A percentile compares a stretch with the other conserved stretches of the same genome.
Conservation (phyloP, 2,113 vertebrate genomes). For the Apeltes quadracus region DNA sequence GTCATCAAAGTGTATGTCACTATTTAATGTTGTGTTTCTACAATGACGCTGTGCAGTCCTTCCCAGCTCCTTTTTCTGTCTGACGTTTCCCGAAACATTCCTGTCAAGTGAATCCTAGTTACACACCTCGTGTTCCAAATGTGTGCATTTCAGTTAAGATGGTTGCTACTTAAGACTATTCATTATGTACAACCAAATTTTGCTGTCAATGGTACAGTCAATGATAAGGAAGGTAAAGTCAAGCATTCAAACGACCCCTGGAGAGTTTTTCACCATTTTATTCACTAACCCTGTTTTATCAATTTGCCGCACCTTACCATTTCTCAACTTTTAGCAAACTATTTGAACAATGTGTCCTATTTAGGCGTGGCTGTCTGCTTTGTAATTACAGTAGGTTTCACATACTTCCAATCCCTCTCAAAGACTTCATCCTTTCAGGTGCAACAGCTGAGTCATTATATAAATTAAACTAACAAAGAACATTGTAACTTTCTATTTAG, state of each 20-base stretch:
- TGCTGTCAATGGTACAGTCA: too few species aligned
- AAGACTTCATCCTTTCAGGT: background rate
- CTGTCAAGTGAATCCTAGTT: background rate
- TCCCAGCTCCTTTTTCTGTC: background rate
- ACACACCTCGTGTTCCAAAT: background rate
- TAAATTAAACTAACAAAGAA: background rate
- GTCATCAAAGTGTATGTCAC: background rate
- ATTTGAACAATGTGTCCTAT: background rate
- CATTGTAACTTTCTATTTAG: background rate
- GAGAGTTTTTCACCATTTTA: background rate
- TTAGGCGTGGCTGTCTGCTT: background rate
- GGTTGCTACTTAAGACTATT: background rate
- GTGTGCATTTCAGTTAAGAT: background rate
- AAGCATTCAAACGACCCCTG: background rate
- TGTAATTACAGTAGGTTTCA: background rate
- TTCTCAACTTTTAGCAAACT: background rate
- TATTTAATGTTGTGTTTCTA: background rate
- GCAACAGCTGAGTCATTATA: background rate
- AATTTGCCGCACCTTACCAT: background rate
- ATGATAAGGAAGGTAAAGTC: background rate
- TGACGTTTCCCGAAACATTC: background rate
- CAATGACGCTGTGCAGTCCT: background rate
- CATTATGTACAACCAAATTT: constrained; percentile 1
- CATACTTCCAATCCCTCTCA: background rate
- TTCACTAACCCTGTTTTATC: background rate